A percentile compares a stretch with the other conserved stretches of the same genome.
These are phyloP conservation scores for Mylabris sibirica DNA, from an alignment of 2,888 invertebrate species.

Conservation along the genomic window DNA sequence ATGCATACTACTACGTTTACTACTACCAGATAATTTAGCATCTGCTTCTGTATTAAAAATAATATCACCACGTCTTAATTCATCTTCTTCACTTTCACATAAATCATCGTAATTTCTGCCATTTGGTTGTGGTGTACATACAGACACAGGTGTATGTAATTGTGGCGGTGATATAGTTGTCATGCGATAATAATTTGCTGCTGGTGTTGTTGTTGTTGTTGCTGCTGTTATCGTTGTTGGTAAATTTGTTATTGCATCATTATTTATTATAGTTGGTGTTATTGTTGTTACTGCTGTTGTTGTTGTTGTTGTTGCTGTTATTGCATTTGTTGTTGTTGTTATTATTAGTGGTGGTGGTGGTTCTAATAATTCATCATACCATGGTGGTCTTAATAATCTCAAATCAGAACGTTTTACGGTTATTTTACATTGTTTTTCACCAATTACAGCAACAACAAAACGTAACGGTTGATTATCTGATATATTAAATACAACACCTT, in stretches of 20 bases:
- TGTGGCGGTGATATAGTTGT: constrained; percentile 65
- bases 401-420: constrained; percentile 90
- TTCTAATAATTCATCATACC: constrained; percentile 87
- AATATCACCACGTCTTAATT: constrained; percentile 85
- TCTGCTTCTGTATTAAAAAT: constrained; percentile 83
- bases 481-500: constrained; percentile 81
- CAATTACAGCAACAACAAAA: constrained; percentile 71
- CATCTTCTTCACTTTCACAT: constrained; percentile 91
- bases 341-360: constrained; percentile 31
- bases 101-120: constrained; percentile 76
- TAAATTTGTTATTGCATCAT: constrained; percentile 24
- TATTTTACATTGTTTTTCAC: constrained; percentile 64
- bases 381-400: constrained; percentile 89
- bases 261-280: constrained; percentile 31
- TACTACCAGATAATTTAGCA: constrained; percentile 73
- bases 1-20: constrained; percentile 90
- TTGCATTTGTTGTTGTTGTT: constrained; percentile 30
- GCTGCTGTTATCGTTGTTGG: not conserved
- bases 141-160: constrained; percentile 60
- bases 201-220: constrained; percentile 16
- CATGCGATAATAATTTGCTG: constrained; percentile 43
- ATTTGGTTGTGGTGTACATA: constrained; percentile 65
- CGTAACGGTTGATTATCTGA: constrained; percentile 69
- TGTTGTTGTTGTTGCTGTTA: constrained; percentile 31
- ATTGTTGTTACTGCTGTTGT: no score